Percentiles rank a stretch among this genome's conserved stretches.
These are phyloP conservation scores for Percina caprodes DNA, from an alignment of 2,113 vertebrate species.

Conservation along the genomic window DNA sequence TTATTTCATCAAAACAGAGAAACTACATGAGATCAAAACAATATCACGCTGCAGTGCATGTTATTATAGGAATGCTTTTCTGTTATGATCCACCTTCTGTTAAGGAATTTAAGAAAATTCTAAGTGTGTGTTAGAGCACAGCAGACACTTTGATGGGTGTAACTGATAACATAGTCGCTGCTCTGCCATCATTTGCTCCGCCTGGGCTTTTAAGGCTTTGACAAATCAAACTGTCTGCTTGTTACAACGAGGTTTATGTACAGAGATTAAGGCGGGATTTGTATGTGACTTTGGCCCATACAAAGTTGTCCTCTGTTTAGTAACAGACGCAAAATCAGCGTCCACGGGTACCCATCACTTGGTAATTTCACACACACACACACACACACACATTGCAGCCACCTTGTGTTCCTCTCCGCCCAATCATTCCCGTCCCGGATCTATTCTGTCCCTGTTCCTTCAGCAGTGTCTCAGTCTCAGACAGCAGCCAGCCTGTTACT, in stretches of 20 bases:
- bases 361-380: neutral
- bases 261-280: neutral
- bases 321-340: neutral
- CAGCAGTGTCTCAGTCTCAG: conserved; percentile 5
- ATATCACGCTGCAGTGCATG: neutral
- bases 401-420: neutral
- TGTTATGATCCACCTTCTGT: neutral
- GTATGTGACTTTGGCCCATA: neutral
- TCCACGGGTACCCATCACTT: neutral
- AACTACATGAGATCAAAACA: neutral
- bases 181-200: neutral
- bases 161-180: neutral
- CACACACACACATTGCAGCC: neutral
- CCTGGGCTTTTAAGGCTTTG: neutral
- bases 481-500: conserved; percentile 53
- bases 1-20: neutral
- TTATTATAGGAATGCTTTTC: neutral
- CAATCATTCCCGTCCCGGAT: neutral
- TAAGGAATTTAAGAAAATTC: neutral
- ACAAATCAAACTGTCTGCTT: neutral
- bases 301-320: neutral
- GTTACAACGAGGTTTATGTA: neutral
- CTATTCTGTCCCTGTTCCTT: conserved; percentile 4
- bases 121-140: neutral
- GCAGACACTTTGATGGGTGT: no score